Evolutionary conservation across 2,113 vertebrate genomes (phyloP).

Genomic region (Festucalex cinctus): DNA sequence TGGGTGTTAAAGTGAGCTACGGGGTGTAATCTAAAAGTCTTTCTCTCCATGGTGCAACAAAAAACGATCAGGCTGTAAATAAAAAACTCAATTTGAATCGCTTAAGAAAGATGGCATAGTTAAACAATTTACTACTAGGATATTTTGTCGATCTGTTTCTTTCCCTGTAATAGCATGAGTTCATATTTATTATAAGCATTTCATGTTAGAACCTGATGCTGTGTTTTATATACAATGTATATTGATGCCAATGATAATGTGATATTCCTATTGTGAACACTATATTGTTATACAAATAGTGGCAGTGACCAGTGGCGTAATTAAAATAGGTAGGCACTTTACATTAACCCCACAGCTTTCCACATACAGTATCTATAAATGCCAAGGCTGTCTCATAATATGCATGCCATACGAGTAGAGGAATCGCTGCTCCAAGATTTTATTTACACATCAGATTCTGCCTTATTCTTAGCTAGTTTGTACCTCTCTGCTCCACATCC

Average conservation of each 20-base stretch:
- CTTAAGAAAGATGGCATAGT: conserved; percentile 46
- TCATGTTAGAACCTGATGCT: conserved; percentile 4
- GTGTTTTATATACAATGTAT: conserved; percentile 21
- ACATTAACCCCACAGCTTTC: conserved; percentile 38
- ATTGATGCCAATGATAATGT: conserved; percentile 36
- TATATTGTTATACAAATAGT: conserved; percentile 37
- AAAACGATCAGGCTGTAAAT: conserved; percentile 44
- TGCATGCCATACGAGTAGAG: conserved; percentile 35
- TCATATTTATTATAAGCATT: conserved; percentile 2
- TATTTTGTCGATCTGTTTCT: conserved; percentile 10
- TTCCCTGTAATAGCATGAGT: not conserved
- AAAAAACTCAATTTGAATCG: conserved; percentile 54
- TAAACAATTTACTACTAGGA: conserved; percentile 33
- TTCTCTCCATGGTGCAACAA: conserved; percentile 41
- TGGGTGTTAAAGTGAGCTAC: conserved; percentile 52
- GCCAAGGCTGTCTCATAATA: conserved; percentile 36
- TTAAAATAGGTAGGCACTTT: conserved; percentile 57
- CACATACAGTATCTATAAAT: conserved; percentile 18
- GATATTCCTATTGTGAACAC: conserved; percentile 52
- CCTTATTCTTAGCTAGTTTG: conserved; percentile 61
- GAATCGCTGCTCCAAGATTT: conserved; percentile 44
- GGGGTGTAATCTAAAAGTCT: conserved; percentile 37
- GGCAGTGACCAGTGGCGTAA: conserved; percentile 53
- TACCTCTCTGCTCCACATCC: conserved; percentile 56
- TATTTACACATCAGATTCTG: conserved; percentile 62